A percentile compares a stretch with the other conserved stretches of the same genome.
These are phyloP conservation scores for Halichoerus grypus DNA, from an alignment of 2,113 vertebrate species.

Conservation along the genomic window DNA sequence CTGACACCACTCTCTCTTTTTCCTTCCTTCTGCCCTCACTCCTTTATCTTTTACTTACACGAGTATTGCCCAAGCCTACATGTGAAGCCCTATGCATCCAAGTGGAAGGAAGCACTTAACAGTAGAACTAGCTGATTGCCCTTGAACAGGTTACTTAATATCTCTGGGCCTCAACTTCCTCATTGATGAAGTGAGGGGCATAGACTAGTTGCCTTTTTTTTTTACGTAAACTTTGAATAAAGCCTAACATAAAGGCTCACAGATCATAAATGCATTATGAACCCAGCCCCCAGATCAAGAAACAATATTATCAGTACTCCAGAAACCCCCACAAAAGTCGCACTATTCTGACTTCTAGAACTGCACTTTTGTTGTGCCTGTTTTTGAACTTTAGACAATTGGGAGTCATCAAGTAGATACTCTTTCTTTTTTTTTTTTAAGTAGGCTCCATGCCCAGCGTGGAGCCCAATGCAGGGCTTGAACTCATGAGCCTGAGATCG, in stretches of 20 bases:
- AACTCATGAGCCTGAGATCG: not conserved
- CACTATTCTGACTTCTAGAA: not conserved
- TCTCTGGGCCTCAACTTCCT: not conserved
- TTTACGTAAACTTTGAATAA: not conserved
- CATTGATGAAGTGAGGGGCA: not conserved
- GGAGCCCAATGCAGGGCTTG: not conserved
- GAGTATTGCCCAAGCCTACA: not conserved
- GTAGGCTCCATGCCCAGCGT: not conserved
- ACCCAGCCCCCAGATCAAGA: not conserved
- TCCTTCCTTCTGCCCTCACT: not conserved
- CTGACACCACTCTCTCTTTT: not conserved
- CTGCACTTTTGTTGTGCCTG: not conserved
- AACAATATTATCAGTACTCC: not conserved
- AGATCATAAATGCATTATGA: not conserved
- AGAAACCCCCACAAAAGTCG: not conserved
- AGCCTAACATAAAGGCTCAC: not conserved
- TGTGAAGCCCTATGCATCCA: not conserved
- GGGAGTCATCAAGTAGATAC: not conserved
- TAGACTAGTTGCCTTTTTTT: not conserved
- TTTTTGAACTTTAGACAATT: slow-evolving; percentile 3
- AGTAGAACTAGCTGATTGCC: not conserved
- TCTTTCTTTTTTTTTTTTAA: not conserved
- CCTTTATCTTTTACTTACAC: not conserved
- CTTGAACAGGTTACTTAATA: not conserved
- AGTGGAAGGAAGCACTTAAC: not conserved